Percentiles rank a stretch among this genome's conserved stretches.
These are phyloP conservation scores for Aptenodytes forsteri DNA, from an alignment of 2,113 vertebrate genomes.

Conservation along the genomic window DNA sequence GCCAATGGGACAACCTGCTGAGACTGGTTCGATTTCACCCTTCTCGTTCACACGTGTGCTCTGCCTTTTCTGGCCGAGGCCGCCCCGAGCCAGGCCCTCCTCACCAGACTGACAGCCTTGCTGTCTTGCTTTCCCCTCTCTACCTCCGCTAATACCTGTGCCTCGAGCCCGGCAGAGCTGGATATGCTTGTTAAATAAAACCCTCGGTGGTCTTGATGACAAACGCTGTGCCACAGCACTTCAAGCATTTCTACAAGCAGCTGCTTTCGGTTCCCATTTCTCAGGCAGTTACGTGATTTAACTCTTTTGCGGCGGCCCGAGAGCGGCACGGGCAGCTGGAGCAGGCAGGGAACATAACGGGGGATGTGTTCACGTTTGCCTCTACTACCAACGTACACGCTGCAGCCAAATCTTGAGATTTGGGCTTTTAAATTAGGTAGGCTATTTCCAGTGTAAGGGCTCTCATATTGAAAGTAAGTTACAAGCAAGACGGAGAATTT, in stretches of 20 bases:
- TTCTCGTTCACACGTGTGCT: neutral
- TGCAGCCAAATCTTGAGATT: neutral
- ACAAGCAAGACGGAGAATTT: neutral
- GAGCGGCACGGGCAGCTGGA: neutral
- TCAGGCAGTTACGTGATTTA: neutral
- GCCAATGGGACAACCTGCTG: neutral
- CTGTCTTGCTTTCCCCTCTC: neutral
- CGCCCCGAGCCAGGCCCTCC: neutral
- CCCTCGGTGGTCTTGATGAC: neutral
- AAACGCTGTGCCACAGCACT: neutral
- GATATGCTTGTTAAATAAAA: neutral
- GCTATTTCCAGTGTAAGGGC: neutral
- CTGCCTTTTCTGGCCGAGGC: neutral
- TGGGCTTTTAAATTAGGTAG: neutral
- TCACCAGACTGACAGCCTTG: neutral
- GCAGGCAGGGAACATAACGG: neutral
- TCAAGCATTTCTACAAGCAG: neutral
- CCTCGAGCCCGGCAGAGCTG: neutral
- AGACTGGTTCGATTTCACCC: neutral
- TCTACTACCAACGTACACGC: neutral
- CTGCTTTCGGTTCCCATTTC: conserved; percentile 59
- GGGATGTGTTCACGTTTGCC: neutral
- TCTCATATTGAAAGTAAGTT: neutral
- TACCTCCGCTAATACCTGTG: neutral
- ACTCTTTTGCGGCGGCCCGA: neutral